Conservation (phyloP, 2,797 vertebrate genomes). For the Tragelaphus eurycerus region DNA sequence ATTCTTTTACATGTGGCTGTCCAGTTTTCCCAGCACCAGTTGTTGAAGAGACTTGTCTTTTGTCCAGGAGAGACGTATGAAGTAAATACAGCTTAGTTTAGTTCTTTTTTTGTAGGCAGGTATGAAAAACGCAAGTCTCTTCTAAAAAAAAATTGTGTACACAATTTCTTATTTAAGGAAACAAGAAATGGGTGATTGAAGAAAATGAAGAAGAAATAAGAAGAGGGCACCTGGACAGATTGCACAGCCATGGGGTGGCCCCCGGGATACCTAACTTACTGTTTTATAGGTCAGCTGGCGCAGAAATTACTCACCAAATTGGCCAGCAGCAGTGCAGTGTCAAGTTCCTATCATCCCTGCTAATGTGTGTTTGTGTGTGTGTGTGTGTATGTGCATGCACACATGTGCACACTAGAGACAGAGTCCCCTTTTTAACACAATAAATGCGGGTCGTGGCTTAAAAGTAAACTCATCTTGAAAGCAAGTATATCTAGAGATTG, state of each 20-base stretch:
- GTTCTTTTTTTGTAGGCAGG: not conserved
- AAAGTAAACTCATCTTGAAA: slow-evolving; percentile 1
- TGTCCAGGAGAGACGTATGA: not conserved
- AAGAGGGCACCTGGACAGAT: not conserved
- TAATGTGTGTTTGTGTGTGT: not conserved
- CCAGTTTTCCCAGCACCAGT: not conserved
- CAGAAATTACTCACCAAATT: not conserved
- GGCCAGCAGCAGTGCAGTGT: not conserved
- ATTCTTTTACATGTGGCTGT: not conserved
- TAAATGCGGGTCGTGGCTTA: not conserved
- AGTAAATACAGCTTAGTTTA: not conserved
- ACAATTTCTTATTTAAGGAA: not conserved
- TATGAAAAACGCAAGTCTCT: not conserved
- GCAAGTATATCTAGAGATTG: not conserved
- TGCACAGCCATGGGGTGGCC: not conserved
- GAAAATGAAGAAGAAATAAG: not conserved
- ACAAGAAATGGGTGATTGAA: not conserved
- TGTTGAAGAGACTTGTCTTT: not conserved
- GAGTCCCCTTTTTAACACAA: not conserved
- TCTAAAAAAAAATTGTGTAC: not conserved
- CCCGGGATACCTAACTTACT: not conserved
- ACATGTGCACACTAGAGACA: not conserved
- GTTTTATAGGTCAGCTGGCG: not conserved
- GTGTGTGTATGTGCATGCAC: not conserved
- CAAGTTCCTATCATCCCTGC: not conserved